A percentile compares a stretch with the other conserved stretches of the same genome.
phyloP scores from a whole-genome alignment of 2,797 vertebrate genomes.

The Perodicticus potto region DNA sequence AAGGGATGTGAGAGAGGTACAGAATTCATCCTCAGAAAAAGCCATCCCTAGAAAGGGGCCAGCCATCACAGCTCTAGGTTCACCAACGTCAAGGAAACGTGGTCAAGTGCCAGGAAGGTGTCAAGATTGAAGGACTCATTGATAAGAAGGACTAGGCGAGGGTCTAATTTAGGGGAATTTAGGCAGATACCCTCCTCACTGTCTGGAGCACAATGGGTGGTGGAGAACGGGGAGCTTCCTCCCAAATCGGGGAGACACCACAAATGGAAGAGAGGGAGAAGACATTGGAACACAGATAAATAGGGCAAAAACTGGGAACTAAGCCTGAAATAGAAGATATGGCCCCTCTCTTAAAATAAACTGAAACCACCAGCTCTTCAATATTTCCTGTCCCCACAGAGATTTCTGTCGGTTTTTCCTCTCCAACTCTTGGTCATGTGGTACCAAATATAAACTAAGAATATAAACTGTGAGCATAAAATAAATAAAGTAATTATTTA shows the following conservation, averaged over 20 bases:
- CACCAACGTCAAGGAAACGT: neutral
- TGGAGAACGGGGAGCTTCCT: neutral
- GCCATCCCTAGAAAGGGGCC: neutral
- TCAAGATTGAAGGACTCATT: neutral
- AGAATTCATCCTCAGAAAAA: neutral
- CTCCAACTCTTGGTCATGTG: neutral
- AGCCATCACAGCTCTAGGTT: neutral
- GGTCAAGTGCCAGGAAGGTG: neutral
- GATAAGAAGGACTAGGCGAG: neutral
- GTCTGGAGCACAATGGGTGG: neutral
- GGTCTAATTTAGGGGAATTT: neutral
- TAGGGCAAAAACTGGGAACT: neutral
- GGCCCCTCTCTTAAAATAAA: neutral
- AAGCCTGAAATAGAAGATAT: neutral
- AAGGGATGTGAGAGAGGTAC: neutral
- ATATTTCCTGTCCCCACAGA: neutral
- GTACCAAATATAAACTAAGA: neutral
- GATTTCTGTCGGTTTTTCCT: neutral
- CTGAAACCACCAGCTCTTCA: neutral
- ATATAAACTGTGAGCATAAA: neutral
- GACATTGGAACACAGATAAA: neutral
- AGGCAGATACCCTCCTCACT: neutral
- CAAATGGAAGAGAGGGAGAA: neutral
- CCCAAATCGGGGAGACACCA: neutral
- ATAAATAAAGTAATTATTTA: slow-evolving; percentile 7